Evolutionary conservation across 2,888 invertebrate species (phyloP).

Genomic region (Hirtodrosophila cameraria): DNA sequence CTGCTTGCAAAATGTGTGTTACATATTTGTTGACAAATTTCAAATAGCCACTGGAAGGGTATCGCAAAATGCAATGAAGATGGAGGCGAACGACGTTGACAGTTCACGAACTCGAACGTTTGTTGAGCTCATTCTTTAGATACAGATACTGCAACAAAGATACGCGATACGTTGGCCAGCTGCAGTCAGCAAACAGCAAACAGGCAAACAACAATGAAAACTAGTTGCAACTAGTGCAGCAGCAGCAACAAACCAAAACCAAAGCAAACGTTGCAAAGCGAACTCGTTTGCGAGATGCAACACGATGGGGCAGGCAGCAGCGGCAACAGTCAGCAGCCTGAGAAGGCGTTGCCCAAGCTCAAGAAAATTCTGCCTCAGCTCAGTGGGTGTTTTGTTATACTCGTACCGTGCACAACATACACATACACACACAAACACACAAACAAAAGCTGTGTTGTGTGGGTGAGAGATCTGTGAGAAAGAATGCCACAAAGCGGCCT

Average conservation of each 20-base stretch:
- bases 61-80: constrained; percentile 42
- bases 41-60: not conserved
- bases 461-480: constrained; percentile 56
- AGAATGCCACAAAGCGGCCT: constrained; percentile 55
- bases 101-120: constrained; percentile 70
- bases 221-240: constrained; percentile 77
- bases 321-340: constrained; percentile 31
- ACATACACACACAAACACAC: not conserved
- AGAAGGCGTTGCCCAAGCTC: constrained; percentile 52
- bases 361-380: constrained; percentile 25
- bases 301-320: constrained; percentile 5
- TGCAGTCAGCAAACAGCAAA: too few relatives aligned
- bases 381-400: constrained; percentile 21
- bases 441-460: constrained; percentile 42
- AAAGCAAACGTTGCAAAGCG: constrained; percentile 18
- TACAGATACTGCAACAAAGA: constrained; percentile 53
- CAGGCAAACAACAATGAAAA: constrained; percentile 62
- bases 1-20: not conserved
- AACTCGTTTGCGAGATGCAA: constrained; percentile 46
- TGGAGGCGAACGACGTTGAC: constrained; percentile 65
- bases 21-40: not conserved
- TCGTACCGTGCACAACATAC: too few relatives aligned
- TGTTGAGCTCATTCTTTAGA: constrained; percentile 72
- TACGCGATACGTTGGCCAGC: constrained; percentile 70
- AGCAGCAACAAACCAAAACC: constrained; percentile 16